Base-by-base conservation (phyloP, 2,797 vertebrate genomes). In the Leptoclinus maculatus region DNA sequence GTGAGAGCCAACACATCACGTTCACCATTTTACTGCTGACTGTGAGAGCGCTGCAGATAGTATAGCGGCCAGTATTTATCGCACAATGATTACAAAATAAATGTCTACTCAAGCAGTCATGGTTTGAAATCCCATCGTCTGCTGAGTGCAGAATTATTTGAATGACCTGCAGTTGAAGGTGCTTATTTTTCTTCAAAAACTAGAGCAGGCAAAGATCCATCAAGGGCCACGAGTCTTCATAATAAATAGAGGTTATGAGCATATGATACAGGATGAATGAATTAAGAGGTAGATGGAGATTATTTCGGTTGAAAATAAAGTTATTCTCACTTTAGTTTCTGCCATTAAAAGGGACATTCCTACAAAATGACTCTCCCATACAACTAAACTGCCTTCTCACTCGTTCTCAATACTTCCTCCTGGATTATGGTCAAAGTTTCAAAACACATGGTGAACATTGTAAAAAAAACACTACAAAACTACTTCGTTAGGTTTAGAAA, bases 101-200 rank as follows among this genome's bases (percentile, higher is more conserved):
- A 83, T 85, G 78, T 84, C 84, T 79, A 74, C 82, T 75, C 59
- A 65, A 71, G 83, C 84, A 56, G 78, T 79, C 74, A 62, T 49
- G 79, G 80, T 82, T 81, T 81, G 34, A 91, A 32, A 85, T 86
- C 78, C 83, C 74, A 75, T 74, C 80, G 71, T 86, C 74, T 76
- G 88, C 87, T 82, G 76, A 82, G 77, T 49, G 70, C 77, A 79
- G 74, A 74, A 43, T 71, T 23, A 76, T 78, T 51, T 79, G 45
- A 62, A 12, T 27, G 63, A 79, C 63, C 71, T 60, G 60, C 65
- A 62, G 38, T 43, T 81, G 39, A 70, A 21, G 51, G 54, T 7
- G 43, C 27, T 54, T 65, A n/a, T 53, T 73, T 79, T 36, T 21
- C 54, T 21, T 45, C 11, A 51, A 23, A 56, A 70, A 29, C 2